Base-by-base conservation (phyloP, 2,888 invertebrate species). In the Drosophila algonquin region DNA sequence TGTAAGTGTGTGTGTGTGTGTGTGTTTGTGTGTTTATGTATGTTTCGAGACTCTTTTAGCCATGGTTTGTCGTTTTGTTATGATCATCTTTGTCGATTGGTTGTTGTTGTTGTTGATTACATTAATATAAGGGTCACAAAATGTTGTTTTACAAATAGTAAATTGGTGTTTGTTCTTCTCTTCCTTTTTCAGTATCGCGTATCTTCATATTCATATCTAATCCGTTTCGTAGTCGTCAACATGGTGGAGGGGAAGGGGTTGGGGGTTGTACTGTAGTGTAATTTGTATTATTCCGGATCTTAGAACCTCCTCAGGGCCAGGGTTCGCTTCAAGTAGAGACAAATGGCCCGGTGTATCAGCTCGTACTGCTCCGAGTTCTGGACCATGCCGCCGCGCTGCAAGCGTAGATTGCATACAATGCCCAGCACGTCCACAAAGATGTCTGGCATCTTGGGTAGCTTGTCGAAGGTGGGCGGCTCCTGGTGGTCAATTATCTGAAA, bases 301-400 rank as follows among this genome's bases (percentile, higher is more conserved):
- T n/a, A 90, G 69, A 90, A 90, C 59, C 89, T 80, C 70, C 89
- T 89, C 58, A 89, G 79, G 63, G 90, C 91, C 77, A 90, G 81
- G 52, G 91, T 90, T 46, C 91, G 89, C 73, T 95, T 94, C 78
- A 95, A 94, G 89, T 95, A 96, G 71, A 96, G 92, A 90, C 94
- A 94, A 81, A 98, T 93, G 12, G 98, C 97, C 84, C 96, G 95
- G 91, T 98, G 98, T 80, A 98, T 96, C 85, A 98, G 94, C 92
- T 98, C 98, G 87, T 98, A 98, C 92, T 98, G 98, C 91, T 98
- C 98, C 1, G 97, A 97, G 51, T 98, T 98, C 92, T 98, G 98
- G 14, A 98, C 96, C 98, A 98, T 98, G 0, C 98, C 98, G 18
- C 98, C 98, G 72, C 98, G 94, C 91, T 97, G 96, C 80, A 96